A percentile compares a stretch with the other conserved stretches of the same genome.
These are phyloP conservation scores for Cheiracanthium punctorium DNA, from an alignment of 2,888 invertebrate genomes.

Conservation along the genomic window DNA sequence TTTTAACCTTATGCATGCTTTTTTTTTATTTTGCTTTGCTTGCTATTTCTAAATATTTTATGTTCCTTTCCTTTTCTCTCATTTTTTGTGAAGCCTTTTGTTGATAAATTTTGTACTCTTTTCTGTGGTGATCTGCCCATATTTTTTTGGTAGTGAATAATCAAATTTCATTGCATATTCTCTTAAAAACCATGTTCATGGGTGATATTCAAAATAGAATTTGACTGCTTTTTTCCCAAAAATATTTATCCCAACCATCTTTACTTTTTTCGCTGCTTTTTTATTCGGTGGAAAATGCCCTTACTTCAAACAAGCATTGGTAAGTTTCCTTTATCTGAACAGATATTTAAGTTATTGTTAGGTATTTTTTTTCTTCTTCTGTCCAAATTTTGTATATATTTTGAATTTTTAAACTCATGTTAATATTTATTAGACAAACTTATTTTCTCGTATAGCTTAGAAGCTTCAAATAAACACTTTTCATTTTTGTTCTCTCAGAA, in stretches of 20 bases:
- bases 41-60: neutral
- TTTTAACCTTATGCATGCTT: no score
- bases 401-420: neutral
- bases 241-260: constrained; percentile 70
- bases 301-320: constrained; percentile 51
- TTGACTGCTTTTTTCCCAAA: constrained; percentile 34
- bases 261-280: constrained; percentile 70
- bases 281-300: constrained; percentile 56
- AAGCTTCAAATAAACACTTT: no score
- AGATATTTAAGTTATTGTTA: neutral
- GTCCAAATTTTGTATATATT: neutral
- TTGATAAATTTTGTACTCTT: neutral
- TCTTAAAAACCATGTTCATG: no score
- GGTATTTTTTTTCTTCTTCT: neutral
- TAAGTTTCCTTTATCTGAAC: constrained; percentile 28
- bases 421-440: no score
- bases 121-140: no score
- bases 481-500: no score
- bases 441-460: no score
- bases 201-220: no score
- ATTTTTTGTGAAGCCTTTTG: neutral
- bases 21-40: no score
- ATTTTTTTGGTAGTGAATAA: no score
- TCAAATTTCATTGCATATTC: no score
- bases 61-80: neutral